These are phyloP conservation scores for Prunella himalayana DNA, from an alignment of 2,113 vertebrate genomes.

Conservation along the genomic window DNA sequence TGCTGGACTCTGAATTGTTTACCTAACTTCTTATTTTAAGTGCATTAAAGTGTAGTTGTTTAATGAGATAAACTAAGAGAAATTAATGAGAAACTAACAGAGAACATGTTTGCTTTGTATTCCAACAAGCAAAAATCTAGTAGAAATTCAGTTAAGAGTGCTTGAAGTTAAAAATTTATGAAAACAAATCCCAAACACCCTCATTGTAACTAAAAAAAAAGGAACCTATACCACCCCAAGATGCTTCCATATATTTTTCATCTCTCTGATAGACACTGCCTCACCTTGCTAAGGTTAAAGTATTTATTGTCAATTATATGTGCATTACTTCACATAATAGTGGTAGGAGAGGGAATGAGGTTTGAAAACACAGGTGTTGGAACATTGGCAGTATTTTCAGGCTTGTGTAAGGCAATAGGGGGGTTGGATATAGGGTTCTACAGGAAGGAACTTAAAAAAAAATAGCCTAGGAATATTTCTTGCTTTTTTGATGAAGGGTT, in stretches of 20 bases:
- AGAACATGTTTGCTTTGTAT: background rate
- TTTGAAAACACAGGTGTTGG: background rate
- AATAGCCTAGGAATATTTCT: background rate
- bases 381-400: background rate
- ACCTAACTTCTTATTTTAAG: background rate
- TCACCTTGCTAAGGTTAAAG: background rate
- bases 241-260: background rate
- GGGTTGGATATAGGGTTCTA: rapidly evolving
- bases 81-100: background rate
- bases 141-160: background rate
- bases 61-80: background rate
- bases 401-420: rapidly evolving
- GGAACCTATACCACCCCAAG: background rate
- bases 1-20: background rate
- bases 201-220: background rate
- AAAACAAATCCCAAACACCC: background rate
- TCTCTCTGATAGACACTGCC: background rate
- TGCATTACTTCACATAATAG: background rate
- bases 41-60: background rate
- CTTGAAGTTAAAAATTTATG: background rate
- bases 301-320: background rate
- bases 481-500: background rate
- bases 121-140: background rate
- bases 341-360: background rate
- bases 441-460: background rate